phyloP scores from a whole-genome alignment of 2,797 vertebrate species.

The Amblyraja radiata region DNA sequence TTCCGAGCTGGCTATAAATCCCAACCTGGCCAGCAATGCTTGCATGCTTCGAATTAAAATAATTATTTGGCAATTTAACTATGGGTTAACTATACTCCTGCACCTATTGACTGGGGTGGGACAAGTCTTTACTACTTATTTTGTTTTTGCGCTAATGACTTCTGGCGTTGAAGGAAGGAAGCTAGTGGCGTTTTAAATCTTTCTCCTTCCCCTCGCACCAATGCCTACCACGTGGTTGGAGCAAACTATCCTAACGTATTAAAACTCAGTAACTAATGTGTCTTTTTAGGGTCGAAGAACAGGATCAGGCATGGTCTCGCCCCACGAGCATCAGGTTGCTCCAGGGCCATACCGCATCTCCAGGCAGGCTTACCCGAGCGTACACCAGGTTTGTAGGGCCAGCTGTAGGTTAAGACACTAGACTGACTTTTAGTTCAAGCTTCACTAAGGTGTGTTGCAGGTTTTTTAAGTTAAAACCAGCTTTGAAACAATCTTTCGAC shows the following conservation, averaged over 20 bases:
- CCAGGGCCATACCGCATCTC: slow-evolving; percentile 65
- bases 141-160: not conserved
- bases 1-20: too few relatives aligned
- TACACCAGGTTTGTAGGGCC: slow-evolving; percentile 40
- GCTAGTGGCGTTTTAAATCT: not conserved
- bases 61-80: too few relatives aligned
- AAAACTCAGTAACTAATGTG: slow-evolving; percentile 8
- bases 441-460: not conserved
- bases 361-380: slow-evolving; percentile 52
- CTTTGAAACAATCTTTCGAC: not conserved
- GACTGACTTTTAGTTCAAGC: not conserved
- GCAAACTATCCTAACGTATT: not conserved
- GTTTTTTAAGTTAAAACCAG: not conserved
- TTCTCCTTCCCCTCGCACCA: slow-evolving; percentile 44
- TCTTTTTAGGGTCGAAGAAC: slow-evolving; percentile 63
- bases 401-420: not conserved
- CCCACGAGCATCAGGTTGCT: slow-evolving; percentile 63
- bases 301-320: slow-evolving; percentile 62
- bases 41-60: too few relatives aligned
- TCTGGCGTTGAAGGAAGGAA: not conserved
- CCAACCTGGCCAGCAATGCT: too few relatives aligned
- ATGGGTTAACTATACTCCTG: too few relatives aligned
- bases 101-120: too few relatives aligned
- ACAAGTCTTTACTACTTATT: not conserved
- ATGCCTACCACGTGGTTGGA: not conserved